Base-by-base conservation (phyloP, 1,140 invertebrate species). In the Andricus grossulariae region DNA sequence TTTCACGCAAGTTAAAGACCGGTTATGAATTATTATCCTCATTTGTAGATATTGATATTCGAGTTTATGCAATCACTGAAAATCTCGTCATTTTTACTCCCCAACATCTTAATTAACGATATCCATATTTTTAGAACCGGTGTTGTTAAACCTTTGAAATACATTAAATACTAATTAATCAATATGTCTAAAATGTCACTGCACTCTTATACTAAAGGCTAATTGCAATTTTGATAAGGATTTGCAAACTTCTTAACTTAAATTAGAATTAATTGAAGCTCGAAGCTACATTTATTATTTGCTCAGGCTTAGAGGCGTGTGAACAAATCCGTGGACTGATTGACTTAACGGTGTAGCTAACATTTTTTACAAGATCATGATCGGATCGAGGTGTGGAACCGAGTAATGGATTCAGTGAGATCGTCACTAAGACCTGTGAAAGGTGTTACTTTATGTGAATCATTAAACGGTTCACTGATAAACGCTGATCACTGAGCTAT, bases 271-370 rank as follows among this genome's bases (percentile, higher is more conserved):
- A 45, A 45, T 66, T 66, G 13, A 66, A 66, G 60, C 32, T 66
- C n/a, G 15, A 25, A 66, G 21, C 25, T 66, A 66, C 13, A 66
- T 32, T 66, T 45, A 66, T 66, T 21, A 66, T 66, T 39, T 39
- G 45, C 45, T 66, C 32, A 32, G 60, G 25, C 45, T 39, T 66
- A 32, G 32, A 66, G 25, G 60, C 60, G 60, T 66, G 60, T 66
- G 25, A 66, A 66, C 32, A 39, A 66, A 39, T 66, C 15, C 39
- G 15, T 0, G 25, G 13, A 66, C 60, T 66, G 16, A 66, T 66
- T 10, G 25, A 66, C 32, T 66, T 66, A 66, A 66, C 60, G 60
- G 60, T 66, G 12, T 66, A 16, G n/a, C 55, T 57, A 21, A 57
- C 45, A 66, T 45, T 66, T 39, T 66, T 66, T 39, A 16, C 25